Evolutionary conservation across 1,140 invertebrate species (phyloP).

Genomic region (Pachyrhynchus sulphureomaculatus): DNA sequence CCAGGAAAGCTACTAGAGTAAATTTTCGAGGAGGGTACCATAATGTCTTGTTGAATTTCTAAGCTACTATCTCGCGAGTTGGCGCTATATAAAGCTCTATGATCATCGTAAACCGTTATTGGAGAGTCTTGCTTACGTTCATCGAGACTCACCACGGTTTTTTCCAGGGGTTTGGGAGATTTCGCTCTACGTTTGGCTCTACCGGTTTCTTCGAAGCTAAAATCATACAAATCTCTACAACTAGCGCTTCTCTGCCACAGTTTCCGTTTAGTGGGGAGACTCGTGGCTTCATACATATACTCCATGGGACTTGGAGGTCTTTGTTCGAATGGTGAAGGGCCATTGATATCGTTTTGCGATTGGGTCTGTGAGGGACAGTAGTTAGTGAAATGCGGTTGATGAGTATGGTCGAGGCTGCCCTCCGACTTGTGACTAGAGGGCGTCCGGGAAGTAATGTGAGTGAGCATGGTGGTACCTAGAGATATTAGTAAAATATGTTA

Average conservation of each 20-base stretch:
- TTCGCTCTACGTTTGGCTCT: constrained; percentile 58
- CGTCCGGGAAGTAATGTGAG: constrained; percentile 48
- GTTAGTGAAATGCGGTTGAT: constrained; percentile 38
- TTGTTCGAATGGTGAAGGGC: neutral
- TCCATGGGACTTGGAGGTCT: constrained; percentile 26
- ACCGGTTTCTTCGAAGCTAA: constrained; percentile 68
- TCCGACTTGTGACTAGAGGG: constrained; percentile 50
- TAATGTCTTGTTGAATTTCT: constrained; percentile 60
- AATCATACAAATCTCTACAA: constrained; percentile 74
- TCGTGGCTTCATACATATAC: constrained; percentile 34
- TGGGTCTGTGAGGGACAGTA: constrained; percentile 48
- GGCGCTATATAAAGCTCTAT: constrained; percentile 60
- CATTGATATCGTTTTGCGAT: constrained; percentile 47
- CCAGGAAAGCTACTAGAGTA: constrained; percentile 85
- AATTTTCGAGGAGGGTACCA: constrained; percentile 59
- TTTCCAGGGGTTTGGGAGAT: constrained; percentile 38
- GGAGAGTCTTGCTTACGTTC: constrained; percentile 68
- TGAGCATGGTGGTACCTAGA: constrained; percentile 35
- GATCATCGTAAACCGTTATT: constrained; percentile 73
- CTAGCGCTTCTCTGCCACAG: constrained; percentile 75
- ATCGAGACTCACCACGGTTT: constrained; percentile 39
- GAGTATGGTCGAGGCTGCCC: constrained; percentile 40
- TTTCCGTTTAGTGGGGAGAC: constrained; percentile 53
- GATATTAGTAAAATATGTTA: constrained; percentile 20
- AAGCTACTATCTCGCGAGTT: constrained; percentile 60